Evolutionary conservation across 2,888 invertebrate species (phyloP).

Genomic region (Caenorhabditis becei): DNA sequence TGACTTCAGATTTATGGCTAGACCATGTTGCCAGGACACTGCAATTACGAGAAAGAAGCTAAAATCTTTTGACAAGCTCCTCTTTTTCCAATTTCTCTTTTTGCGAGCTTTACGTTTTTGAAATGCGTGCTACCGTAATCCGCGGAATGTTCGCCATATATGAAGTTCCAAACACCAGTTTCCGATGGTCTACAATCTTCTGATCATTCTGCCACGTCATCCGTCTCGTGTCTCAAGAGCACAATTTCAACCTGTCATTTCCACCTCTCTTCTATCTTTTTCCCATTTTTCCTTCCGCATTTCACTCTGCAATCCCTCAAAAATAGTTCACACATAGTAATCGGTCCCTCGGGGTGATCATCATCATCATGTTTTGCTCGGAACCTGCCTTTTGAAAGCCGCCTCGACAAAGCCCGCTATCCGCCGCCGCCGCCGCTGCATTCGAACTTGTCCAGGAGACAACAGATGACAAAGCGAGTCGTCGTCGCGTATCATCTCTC

Average conservation of each 20-base stretch:
- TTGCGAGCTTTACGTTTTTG: no score
- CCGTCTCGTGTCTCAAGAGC: no score
- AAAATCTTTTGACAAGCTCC: neutral
- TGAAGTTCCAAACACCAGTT: no score
- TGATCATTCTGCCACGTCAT: neutral
- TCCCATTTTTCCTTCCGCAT: neutral
- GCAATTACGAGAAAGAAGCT: slow-evolving; percentile 14
- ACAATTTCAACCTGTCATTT: slow-evolving; percentile 14
- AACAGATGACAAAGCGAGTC: slow-evolving; percentile 12
- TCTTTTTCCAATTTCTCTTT: neutral
- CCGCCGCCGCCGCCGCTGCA: no score
- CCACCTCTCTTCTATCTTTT: neutral
- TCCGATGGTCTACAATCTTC: no score
- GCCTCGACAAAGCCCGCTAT: no score
- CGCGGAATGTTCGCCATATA: no score
- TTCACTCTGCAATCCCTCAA: neutral
- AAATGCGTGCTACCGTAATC: no score
- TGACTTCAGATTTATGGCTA: slow-evolving; percentile 25
- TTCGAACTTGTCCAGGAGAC: slow-evolving; percentile 1
- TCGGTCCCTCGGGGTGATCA: slow-evolving; percentile 11
- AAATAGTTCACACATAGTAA: slow-evolving; percentile 17
- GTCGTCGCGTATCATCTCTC: slow-evolving; percentile 11
- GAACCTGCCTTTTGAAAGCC: neutral
- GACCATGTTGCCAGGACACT: slow-evolving; percentile 31
- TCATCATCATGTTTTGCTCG: neutral